A percentile compares a stretch with the other conserved stretches of the same genome.
These are phyloP conservation scores for Oryzias dopingdopingensis DNA, from an alignment of 2,797 vertebrate species.

Conservation along the genomic window DNA sequence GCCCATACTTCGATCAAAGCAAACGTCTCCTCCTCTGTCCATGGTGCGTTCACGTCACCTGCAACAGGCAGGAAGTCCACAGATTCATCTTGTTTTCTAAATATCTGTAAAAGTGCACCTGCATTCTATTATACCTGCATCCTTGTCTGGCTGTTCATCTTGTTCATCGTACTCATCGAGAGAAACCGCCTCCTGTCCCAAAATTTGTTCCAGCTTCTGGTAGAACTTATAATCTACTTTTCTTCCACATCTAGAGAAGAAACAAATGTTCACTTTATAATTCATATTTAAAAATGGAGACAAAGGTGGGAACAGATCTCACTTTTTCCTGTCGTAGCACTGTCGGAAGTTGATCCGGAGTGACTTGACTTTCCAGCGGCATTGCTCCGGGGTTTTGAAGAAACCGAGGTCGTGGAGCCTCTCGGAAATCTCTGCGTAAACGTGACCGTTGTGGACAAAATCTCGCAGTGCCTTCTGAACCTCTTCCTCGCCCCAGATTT, in stretches of 20 bases:
- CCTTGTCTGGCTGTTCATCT: slow-evolving; percentile 57
- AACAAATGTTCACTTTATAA: neutral
- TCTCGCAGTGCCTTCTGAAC: slow-evolving; percentile 79
- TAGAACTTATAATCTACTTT: slow-evolving; percentile 70
- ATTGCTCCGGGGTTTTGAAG: slow-evolving; percentile 80
- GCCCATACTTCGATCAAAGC: slow-evolving; percentile 69
- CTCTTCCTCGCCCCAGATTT: slow-evolving; percentile 82
- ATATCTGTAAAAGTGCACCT: neutral
- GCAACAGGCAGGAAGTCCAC: neutral
- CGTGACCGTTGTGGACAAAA: slow-evolving; percentile 79
- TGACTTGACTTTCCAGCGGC: slow-evolving; percentile 82
- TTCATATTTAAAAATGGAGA: neutral
- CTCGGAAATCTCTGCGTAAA: slow-evolving; percentile 81
- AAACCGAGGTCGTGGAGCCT: slow-evolving; percentile 75
- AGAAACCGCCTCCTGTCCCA: slow-evolving; percentile 55
- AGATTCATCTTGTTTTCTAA: neutral
- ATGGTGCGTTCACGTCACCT: slow-evolving; percentile 40
- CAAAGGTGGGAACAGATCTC: slow-evolving; percentile 18
- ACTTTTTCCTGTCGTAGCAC: slow-evolving; percentile 71
- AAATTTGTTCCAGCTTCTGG: slow-evolving; percentile 64
- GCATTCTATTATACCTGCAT: slow-evolving; percentile 41
- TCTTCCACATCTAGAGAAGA: slow-evolving; percentile 51
- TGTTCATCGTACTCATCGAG: slow-evolving; percentile 65
- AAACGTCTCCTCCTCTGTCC: slow-evolving; percentile 67
- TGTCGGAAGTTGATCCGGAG: slow-evolving; percentile 71